Conservation (phyloP, 2,888 invertebrate genomes). For the Lysandra bellargus region DNA sequence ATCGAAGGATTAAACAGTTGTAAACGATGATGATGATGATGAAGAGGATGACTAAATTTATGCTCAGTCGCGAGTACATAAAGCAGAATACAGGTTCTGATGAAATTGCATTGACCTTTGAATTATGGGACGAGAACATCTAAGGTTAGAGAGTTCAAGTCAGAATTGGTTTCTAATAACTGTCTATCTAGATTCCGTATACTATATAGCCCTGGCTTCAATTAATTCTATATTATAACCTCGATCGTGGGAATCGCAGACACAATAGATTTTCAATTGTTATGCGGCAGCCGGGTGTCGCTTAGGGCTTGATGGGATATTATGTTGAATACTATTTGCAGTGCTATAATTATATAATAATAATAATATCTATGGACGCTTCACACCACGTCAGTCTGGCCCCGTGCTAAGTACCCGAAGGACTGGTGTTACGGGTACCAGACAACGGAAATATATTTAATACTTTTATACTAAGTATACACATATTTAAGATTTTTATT, state of each 20-base stretch:
- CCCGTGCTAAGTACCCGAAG: too few relatives aligned
- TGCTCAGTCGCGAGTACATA: background rate
- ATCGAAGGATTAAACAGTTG: too few relatives aligned
- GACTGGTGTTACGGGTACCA: too few relatives aligned
- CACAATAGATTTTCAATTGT: too few relatives aligned
- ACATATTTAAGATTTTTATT: too few relatives aligned
- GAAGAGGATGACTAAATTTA: background rate
- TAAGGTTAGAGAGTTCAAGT: conserved; percentile 13
- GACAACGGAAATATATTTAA: too few relatives aligned
- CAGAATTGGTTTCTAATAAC: conserved; percentile 23
- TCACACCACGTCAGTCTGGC: too few relatives aligned
- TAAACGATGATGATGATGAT: background rate
- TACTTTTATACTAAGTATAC: too few relatives aligned
- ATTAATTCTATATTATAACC: background rate
- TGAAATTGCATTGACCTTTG: conserved; percentile 26
- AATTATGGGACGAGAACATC: conserved; percentile 10
- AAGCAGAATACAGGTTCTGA: conserved; percentile 19
- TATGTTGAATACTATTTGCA: background rate
- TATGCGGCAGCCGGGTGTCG: too few relatives aligned
- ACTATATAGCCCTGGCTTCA: background rate
- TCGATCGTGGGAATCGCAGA: too few relatives aligned
- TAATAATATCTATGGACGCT: too few relatives aligned
- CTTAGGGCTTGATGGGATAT: background rate
- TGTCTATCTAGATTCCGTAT: background rate
- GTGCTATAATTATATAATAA: background rate